A percentile compares a stretch with the other conserved stretches of the same genome.
These are phyloP conservation scores for Petromus typicus DNA, from an alignment of 2,113 vertebrate genomes.

Conservation along the genomic window DNA sequence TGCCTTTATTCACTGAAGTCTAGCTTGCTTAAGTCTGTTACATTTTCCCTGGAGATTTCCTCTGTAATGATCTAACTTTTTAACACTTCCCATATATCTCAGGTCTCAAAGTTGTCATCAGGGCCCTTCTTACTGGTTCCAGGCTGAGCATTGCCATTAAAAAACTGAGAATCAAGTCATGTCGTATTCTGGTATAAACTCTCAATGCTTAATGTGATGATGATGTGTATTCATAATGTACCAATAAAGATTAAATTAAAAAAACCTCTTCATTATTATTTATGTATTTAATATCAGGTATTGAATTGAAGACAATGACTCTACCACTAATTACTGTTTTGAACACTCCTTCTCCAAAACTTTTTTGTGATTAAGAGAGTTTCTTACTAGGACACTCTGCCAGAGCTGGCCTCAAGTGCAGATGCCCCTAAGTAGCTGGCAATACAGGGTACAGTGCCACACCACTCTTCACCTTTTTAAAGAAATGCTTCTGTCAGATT, in stretches of 20 bases:
- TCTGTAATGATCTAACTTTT: not conserved
- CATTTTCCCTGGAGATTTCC: not conserved
- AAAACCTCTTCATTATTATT: not conserved
- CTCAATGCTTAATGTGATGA: no score
- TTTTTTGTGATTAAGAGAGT: not conserved
- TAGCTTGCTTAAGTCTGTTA: not conserved
- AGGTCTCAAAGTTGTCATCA: not conserved
- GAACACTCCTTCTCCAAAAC: not conserved
- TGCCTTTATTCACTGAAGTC: not conserved
- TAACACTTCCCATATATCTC: not conserved
- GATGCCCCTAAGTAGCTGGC: no score
- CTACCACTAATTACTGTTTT: no score
- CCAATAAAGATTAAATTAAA: no score
- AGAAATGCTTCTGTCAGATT: not conserved
- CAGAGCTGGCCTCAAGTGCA: not conserved
- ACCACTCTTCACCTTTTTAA: not conserved
- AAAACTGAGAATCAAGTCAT: no score
- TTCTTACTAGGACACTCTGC: not conserved
- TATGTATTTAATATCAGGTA: not conserved
- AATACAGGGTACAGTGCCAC: not conserved
- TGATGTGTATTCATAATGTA: no score
- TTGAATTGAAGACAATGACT: not conserved
- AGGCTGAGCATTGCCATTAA: no score
- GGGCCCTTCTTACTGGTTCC: not conserved
- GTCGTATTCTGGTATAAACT: no score